phyloP scores from a whole-genome alignment of 2,113 vertebrate species.

The Halcyon malimbica region DNA sequence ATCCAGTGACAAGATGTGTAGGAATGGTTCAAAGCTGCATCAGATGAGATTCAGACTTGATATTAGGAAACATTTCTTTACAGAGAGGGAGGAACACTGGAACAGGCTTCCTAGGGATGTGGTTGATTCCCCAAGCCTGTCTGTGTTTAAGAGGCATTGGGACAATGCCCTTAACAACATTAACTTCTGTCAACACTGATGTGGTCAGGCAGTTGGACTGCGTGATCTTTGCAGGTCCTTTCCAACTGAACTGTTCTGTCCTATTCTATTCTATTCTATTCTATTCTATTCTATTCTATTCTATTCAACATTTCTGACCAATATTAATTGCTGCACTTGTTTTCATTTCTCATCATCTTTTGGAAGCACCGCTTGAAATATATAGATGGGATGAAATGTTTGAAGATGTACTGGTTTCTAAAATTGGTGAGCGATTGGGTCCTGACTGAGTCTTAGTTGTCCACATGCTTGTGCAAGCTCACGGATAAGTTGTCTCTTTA shows the following conservation, averaged over 20 bases:
- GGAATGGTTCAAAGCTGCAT: not conserved
- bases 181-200: not conserved
- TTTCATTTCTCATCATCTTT: not conserved
- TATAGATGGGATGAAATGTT: not conserved
- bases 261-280: not conserved
- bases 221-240: accelerated
- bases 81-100: not conserved
- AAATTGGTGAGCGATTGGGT: not conserved
- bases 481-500: not conserved
- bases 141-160: not conserved
- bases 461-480: not conserved
- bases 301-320: not conserved
- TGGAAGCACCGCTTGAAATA: not conserved
- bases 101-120: not conserved
- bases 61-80: not conserved
- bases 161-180: not conserved
- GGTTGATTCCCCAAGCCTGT: not conserved
- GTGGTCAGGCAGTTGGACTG: accelerated
- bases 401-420: not conserved
- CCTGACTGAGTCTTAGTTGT: not conserved
- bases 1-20: accelerated
- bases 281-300: not conserved
- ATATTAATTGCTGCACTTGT: not conserved
- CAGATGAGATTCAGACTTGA: not conserved
- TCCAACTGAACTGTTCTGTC: not conserved